These are phyloP conservation scores for Etheostoma nigrum DNA, from an alignment of 2,797 vertebrate species.

Conservation along the genomic window DNA sequence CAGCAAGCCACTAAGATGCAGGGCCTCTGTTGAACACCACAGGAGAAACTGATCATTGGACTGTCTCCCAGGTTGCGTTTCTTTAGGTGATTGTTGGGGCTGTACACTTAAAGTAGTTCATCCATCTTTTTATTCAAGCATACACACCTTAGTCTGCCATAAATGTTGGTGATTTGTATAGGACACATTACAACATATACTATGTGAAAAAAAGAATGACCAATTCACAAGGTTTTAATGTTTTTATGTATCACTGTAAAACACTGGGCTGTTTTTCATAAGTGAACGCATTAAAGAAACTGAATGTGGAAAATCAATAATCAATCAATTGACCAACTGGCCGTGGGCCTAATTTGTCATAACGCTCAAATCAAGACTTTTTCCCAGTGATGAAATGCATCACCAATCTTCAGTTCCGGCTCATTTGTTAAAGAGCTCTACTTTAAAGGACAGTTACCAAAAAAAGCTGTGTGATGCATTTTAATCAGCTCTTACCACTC, in stretches of 20 bases:
- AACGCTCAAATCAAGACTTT: conserved; percentile 37
- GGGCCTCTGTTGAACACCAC: conserved; percentile 85
- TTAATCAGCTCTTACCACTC: conserved; percentile 55
- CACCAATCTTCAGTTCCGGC: conserved; percentile 50
- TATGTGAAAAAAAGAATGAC: background rate
- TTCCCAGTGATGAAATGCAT: conserved; percentile 32
- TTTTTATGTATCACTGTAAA: background rate
- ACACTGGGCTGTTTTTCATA: conserved; percentile 5
- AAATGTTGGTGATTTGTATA: too few relatives aligned
- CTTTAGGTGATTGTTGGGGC: background rate
- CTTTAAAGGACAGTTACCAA: conserved; percentile 58
- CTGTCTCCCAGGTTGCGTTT: background rate
- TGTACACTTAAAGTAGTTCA: background rate
- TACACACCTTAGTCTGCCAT: background rate
- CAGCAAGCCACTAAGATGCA: conserved; percentile 89
- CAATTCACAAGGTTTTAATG: background rate
- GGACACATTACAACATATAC: background rate
- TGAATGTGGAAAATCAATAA: background rate
- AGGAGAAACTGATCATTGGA: conserved; percentile 6
- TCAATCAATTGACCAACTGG: background rate
- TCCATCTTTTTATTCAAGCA: background rate
- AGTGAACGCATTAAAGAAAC: background rate
- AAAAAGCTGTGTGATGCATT: conserved; percentile 54
- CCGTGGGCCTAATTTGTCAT: conserved; percentile 4
- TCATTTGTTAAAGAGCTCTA: conserved; percentile 57